Evolutionary conservation across 2,888 invertebrate species (phyloP).

Genomic region (Stomorhina lunata): DNA sequence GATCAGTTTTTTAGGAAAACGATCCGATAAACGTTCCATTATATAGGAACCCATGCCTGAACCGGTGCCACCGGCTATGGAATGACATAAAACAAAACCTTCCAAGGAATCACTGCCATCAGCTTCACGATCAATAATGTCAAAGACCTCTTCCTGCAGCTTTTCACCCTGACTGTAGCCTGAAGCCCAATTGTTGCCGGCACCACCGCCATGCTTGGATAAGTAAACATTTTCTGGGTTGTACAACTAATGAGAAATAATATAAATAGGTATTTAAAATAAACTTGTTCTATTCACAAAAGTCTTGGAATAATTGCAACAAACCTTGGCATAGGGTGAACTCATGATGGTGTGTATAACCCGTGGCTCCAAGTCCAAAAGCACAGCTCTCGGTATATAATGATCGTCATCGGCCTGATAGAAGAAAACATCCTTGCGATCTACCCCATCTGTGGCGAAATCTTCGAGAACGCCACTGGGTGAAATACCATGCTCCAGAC

Average conservation of each 20-base stretch:
- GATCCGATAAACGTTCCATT: conserved; percentile 92
- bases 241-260: conserved; percentile 85
- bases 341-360: conserved; percentile 98
- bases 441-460: conserved; percentile 92
- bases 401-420: conserved; percentile 98
- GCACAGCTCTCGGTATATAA: conserved; percentile 97
- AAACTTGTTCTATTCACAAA: conserved; percentile 35
- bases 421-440: conserved; percentile 99
- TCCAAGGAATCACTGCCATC: conserved; percentile 99
- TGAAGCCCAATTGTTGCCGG: conserved; percentile 99
- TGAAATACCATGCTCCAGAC: conserved; percentile 98
- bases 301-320: no score
- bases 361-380: conserved; percentile 97
- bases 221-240: conserved; percentile 99
- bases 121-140: conserved; percentile 98
- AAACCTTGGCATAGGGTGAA: conserved; percentile 94
- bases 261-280: not conserved
- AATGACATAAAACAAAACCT: conserved; percentile 99
- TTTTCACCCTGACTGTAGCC: conserved; percentile 97
- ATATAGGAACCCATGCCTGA: conserved; percentile 99
- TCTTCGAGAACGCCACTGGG: conserved; percentile 98
- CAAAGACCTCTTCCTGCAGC: conserved; percentile 97
- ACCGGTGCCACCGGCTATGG: conserved; percentile 99
- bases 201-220: conserved; percentile 98
- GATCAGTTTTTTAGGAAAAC: conserved; percentile 98